phyloP scores from a whole-genome alignment of 1,140 invertebrate species.

The Leptinotarsa undecemlineata region DNA sequence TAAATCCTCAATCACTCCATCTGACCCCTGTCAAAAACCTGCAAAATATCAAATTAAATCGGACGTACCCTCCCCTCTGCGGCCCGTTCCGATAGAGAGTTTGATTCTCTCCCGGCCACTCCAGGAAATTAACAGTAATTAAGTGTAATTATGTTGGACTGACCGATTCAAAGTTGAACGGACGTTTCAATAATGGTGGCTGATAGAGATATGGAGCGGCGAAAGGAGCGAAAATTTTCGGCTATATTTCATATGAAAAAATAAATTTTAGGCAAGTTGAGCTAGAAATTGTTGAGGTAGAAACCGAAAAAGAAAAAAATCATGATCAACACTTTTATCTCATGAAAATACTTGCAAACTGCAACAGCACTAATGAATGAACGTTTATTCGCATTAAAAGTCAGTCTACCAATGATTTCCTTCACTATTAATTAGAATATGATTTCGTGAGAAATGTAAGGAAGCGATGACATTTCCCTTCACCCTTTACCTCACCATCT shows the following conservation, averaged over 20 bases:
- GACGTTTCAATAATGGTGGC: slow-evolving; percentile 11
- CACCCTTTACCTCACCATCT: too few relatives aligned
- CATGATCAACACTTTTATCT: not conserved
- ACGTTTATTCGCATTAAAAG: too few relatives aligned
- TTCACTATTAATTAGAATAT: too few relatives aligned
- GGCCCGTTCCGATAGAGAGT: slow-evolving; percentile 2
- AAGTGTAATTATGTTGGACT: slow-evolving; percentile 23
- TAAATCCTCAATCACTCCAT: slow-evolving; percentile 5
- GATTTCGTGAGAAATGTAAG: too few relatives aligned
- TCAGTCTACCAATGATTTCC: too few relatives aligned
- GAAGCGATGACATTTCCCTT: too few relatives aligned
- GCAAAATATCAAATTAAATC: slow-evolving; percentile 23
- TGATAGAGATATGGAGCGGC: not conserved
- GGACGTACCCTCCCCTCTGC: not conserved
- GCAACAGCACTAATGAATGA: too few relatives aligned
- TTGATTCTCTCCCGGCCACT: slow-evolving; percentile 17
- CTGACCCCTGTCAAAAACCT: slow-evolving; percentile 16
- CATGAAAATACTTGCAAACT: too few relatives aligned
- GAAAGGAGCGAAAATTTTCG: not conserved
- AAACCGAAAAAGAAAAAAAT: not conserved
- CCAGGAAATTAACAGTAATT: slow-evolving; percentile 27
- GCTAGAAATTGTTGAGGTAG: too few relatives aligned
- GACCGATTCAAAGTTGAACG: slow-evolving; percentile 17
- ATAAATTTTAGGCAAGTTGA: not conserved
- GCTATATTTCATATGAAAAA: too few relatives aligned